phyloP scores from a whole-genome alignment of 2,888 invertebrate genomes.

The Charanyca ferruginea region DNA sequence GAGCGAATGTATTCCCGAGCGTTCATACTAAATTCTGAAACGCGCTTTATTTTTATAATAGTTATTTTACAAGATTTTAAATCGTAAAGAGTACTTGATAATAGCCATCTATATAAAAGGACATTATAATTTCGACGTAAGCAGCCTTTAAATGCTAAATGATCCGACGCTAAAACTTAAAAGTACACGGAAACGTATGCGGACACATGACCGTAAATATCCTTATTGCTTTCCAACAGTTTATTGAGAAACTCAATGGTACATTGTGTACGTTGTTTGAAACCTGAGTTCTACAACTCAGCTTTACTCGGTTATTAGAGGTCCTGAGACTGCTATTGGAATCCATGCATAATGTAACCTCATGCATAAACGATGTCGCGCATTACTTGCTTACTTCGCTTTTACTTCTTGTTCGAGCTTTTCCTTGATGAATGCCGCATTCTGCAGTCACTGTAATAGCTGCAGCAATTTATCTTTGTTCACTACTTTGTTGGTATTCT shows the following conservation, averaged over 20 bases:
- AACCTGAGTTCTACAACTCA: slow-evolving; percentile 68
- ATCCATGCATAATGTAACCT: slow-evolving; percentile 86
- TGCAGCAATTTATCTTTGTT: slow-evolving; percentile 67
- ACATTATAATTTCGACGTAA: slow-evolving; percentile 26
- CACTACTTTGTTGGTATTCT: slow-evolving; percentile 59
- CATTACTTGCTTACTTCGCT: slow-evolving; percentile 77
- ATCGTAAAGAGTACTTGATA: not conserved
- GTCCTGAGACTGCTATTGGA: slow-evolving; percentile 77
- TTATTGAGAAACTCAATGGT: slow-evolving; percentile 66
- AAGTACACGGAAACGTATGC: slow-evolving; percentile 58
- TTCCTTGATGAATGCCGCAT: slow-evolving; percentile 72
- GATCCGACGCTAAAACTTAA: slow-evolving; percentile 36
- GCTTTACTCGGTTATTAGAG: slow-evolving; percentile 78
- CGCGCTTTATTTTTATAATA: slow-evolving; percentile 29
- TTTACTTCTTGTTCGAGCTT: slow-evolving; percentile 77
- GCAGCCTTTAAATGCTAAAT: slow-evolving; percentile 32
- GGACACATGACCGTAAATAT: slow-evolving; percentile 58
- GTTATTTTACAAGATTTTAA: slow-evolving; percentile 25
- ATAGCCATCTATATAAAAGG: slow-evolving; percentile 21
- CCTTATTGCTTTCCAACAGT: slow-evolving; percentile 64
- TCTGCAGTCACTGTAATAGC: slow-evolving; percentile 69
- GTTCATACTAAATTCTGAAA: slow-evolving; percentile 17
- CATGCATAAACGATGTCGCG: slow-evolving; percentile 85
- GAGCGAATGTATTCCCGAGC: slow-evolving; percentile 40
- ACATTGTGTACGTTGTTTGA: slow-evolving; percentile 59